A percentile compares a stretch with the other conserved stretches of the same genome.
phyloP scores from a whole-genome alignment of 1,140 invertebrate genomes.

The Calycopis cecrops region DNA sequence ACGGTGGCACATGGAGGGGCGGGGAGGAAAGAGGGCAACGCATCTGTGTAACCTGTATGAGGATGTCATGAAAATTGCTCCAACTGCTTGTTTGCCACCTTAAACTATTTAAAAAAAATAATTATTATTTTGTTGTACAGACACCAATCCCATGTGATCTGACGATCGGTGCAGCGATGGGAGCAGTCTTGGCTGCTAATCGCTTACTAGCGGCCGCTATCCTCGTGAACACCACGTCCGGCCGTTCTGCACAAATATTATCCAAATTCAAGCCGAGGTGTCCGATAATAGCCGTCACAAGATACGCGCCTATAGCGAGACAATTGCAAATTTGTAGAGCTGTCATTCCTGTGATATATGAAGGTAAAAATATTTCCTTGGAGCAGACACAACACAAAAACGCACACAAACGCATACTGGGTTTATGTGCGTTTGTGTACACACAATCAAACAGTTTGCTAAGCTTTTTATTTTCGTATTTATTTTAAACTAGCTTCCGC shows the following conservation, averaged over 20 bases:
- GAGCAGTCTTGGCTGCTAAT: slow-evolving; percentile 88
- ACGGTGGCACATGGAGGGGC: no score
- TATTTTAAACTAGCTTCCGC: no score
- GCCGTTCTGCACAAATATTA: slow-evolving; percentile 84
- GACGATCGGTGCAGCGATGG: slow-evolving; percentile 79
- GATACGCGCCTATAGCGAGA: slow-evolving; percentile 64
- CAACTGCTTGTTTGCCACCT: no score
- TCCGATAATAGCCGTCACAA: slow-evolving; percentile 89
- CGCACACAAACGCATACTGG: no score
- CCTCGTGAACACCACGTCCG: slow-evolving; percentile 89
- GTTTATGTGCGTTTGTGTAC: no score
- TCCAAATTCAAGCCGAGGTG: slow-evolving; percentile 89
- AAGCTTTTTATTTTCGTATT: no score
- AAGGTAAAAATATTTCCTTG: slow-evolving; percentile 23
- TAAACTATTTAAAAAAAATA: no score
- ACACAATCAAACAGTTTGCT: no score
- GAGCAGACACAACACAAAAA: no score
- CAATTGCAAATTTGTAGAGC: slow-evolving; percentile 39
- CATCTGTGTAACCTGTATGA: no score
- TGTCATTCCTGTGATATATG: slow-evolving; percentile 38
- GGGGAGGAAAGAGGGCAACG: no score
- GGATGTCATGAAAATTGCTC: no score
- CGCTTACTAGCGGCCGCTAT: slow-evolving; percentile 88
- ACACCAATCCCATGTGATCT: slow-evolving; percentile 76
- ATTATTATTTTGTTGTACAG: slow-evolving; percentile 19